Evolutionary conservation across 2,888 invertebrate genomes (phyloP), one percentile per base, ranked within the genome.

Genomic region (Autographa gamma): DNA sequence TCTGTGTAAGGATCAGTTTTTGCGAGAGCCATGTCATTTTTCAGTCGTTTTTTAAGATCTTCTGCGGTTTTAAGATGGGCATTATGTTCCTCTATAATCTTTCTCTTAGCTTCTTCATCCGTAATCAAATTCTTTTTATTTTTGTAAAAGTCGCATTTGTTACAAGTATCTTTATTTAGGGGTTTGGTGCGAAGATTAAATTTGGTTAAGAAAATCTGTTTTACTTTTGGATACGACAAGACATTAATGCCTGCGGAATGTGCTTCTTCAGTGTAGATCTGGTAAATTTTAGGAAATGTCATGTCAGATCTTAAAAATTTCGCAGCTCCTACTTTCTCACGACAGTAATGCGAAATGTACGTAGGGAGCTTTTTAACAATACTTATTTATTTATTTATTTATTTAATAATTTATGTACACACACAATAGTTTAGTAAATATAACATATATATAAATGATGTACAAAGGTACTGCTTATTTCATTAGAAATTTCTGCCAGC

Each of bases 101-200:
- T 63, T n/a, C 13, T 60, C 60, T 58, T 66, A 31, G 18, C 56
- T 66, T 58, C 66, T 64, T 59, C 67, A 61, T 66, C 58, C 18
- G 59, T 68, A 60, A 56, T 64, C 19, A 62, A 13, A 60, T 70
- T 52, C 41, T 32, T 68, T 70, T 70, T 56, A 62, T 41, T 73
- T 73, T 70, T 8, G 19, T 41, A 67, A 52, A 41, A 70, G 25
- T 70, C 67, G 7, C 67, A 67, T 60, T 62, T 74, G 43, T 70
- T 71, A 32, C 73, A 73, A 11, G 76, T 76, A 32, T 76, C 72
- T 66, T 70, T 76, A 38, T 76, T 73, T 19, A 76, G 31, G 18
- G 70, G 58, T 63, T 76, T 76, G 48, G 67, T 68, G 54, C 73
- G 63, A 11, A 76, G 76, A 66, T 71, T 73, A 68, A 73, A 73